phyloP scores from a whole-genome alignment of 2,888 invertebrate species.

The Netelia melanura region DNA sequence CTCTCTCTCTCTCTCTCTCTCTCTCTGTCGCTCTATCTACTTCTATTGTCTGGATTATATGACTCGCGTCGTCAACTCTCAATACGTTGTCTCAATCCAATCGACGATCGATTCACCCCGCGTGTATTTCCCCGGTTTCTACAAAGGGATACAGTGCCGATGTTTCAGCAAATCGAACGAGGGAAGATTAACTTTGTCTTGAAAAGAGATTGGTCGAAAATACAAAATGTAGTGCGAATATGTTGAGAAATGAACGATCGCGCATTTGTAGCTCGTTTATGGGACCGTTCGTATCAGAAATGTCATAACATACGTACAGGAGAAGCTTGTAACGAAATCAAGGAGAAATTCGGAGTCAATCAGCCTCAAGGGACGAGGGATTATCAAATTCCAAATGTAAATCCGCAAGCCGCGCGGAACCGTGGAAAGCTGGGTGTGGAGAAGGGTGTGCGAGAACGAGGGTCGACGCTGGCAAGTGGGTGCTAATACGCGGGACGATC shows the following conservation, averaged over 20 bases:
- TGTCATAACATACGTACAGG: background rate
- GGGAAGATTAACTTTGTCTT: background rate
- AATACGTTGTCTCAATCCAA: constrained; percentile 57
- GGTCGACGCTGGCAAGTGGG: constrained; percentile 77
- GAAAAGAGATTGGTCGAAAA: background rate
- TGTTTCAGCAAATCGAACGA: constrained; percentile 19
- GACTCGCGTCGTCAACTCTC: constrained; percentile 59
- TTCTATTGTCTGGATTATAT: constrained; percentile 65
- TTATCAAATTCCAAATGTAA: constrained; percentile 84
- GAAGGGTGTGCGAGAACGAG: constrained; percentile 65
- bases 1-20: no score
- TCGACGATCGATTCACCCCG: constrained; percentile 54
- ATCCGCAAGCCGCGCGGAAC: constrained; percentile 73
- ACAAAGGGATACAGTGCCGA: constrained; percentile 17
- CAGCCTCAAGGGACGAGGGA: constrained; percentile 78
- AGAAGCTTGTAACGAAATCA: constrained; percentile 54
- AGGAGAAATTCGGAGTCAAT: constrained; percentile 76
- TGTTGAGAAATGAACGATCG: no score
- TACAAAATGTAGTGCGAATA: no score
- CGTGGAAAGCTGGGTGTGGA: constrained; percentile 54
- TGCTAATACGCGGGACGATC: constrained; percentile 83
- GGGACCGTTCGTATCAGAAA: no score
- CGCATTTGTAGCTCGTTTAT: no score
- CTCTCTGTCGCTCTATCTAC: constrained; percentile 21
- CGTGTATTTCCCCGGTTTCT: constrained; percentile 44